Evolutionary conservation across 2,888 invertebrate genomes (phyloP).

Genomic region (Ditylenchus weischeri): DNA sequence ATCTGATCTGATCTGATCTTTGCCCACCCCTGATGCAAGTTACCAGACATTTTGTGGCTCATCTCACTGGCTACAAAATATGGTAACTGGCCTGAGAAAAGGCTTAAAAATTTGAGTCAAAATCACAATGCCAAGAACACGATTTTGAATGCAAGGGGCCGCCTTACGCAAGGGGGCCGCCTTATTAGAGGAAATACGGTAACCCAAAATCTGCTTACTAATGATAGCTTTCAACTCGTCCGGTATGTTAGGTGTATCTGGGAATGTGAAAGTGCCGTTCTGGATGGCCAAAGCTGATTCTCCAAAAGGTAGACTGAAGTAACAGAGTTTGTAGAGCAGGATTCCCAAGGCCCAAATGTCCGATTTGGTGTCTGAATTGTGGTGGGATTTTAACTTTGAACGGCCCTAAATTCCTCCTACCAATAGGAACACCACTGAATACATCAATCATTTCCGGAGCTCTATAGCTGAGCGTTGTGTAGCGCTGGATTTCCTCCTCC

Average conservation of each 20-base stretch:
- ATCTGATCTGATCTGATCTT: too few species aligned
- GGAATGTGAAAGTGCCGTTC: constrained; percentile 80
- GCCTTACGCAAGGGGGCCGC: too few species aligned
- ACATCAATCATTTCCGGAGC: constrained; percentile 90
- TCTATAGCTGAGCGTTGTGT: constrained; percentile 83
- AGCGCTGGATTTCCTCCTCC: constrained; percentile 61
- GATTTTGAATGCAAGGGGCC: too few species aligned
- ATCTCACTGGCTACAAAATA: too few species aligned
- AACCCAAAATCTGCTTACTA: constrained; percentile 63
- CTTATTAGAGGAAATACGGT: too few species aligned
- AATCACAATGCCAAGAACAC: too few species aligned
- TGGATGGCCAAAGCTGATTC: constrained; percentile 89
- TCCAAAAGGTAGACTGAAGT: constrained; percentile 82
- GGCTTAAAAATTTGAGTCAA: too few species aligned
- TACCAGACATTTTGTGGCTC: too few species aligned
- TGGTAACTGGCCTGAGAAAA: too few species aligned
- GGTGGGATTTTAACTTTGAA: not conserved
- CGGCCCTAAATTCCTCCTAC: constrained; percentile 31
- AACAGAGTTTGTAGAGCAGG: constrained; percentile 81
- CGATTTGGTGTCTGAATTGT: constrained; percentile 43
- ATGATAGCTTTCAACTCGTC: constrained; percentile 72
- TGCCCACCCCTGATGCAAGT: too few species aligned
- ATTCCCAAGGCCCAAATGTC: constrained; percentile 73
- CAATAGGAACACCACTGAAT: constrained; percentile 77
- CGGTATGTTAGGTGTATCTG: constrained; percentile 72